Base-by-base conservation (phyloP, 2,797 vertebrate species). In the Lerista edwardsae region DNA sequence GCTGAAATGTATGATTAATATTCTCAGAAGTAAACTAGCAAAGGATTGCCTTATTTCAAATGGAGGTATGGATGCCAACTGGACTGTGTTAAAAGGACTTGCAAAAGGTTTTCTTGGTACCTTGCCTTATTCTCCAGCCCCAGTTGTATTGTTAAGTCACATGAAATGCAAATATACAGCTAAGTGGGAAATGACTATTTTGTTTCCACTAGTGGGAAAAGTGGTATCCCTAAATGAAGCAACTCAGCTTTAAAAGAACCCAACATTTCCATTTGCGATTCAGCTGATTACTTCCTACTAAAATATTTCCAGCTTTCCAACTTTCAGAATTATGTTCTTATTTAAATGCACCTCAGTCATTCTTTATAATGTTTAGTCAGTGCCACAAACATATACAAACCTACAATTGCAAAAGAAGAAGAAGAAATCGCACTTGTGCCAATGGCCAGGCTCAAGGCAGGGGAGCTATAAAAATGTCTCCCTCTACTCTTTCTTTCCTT, bases 331-430 rank as follows among this genome's bases (percentile, higher is more conserved):
- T 44, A 31, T 21, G 1, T 41, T 67, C 39, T 65, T 65, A 51
- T 74, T 87, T 64, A 67, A 55, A 73, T 55, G 64, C 51, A 1
- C 41, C 31, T 55, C n/a, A 36, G 3, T 29, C 10, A 36, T 88
- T n/a, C 19, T 15, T 5, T 14, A 64, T 59, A 23, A 10, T 21
- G 39, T 6, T 51, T 2, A 17, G 29, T 74, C 31, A 12, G 74
- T 75, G 41, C 11, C 59, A 59, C 44, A 51, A 79, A 87, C 12
- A 75, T 57, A 62, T 71, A 65, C 77, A 71, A 61, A 83, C 25
- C 8, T 41, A 23, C 44, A 51, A 8, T 62, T 82, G n/a, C 1
- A 41, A 17, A 68, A 74, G 34, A 79, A 39, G 51, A 44, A 67
- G 19, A n/a, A 73, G 80, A 84, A 79, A 73, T 74, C 83, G 65